Base-by-base conservation (phyloP, 2,797 vertebrate genomes). In the Vultur gryphus region DNA sequence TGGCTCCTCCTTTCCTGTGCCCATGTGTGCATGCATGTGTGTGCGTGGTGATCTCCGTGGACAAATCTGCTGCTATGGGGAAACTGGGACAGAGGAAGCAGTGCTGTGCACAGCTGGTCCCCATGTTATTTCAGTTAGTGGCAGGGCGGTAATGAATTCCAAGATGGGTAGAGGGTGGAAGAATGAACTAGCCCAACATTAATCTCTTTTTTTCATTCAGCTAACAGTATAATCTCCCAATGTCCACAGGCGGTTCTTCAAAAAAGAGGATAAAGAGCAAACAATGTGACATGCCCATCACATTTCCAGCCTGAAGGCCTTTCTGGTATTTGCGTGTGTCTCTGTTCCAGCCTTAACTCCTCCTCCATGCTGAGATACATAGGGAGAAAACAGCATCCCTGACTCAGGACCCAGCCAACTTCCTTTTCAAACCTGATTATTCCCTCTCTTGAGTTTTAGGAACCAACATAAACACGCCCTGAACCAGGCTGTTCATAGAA, bases 61-160 rank as follows among this genome's bases (percentile, higher is more conserved):
- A 67, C 35, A 24, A 35, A 55, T 43, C 66, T 80, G 70, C 26
- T 0, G 0, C 54, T 57, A 2, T 12, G 6, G 24, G 37, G 57
- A 67, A 90, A 67, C 0, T 9, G 21, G 75, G 71, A 79, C 67
- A 66, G 49, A 80, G 29, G 69, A 48, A 86, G 72, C 61, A 24
- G 41, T 0, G 0, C 64, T 28, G 24, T 31, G 37, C 13, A 0
- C 0, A 0, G 28, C 77, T 66, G 44, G 48, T 92, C 41, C 64
- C n/a, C 70, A 28, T 29, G 11, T 84, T 94, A 59, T 79, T 95
- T 90, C 29, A 5, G 85, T 82, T 93, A 91, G 66, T 10, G 31
- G 24, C 43, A 84, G 48, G 66, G 33, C 3, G 1, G 70, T 82
- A 70, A 95, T 46, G 37, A 87, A 89, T 95, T 90, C 90, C 71